phyloP scores from a whole-genome alignment of 2,888 invertebrate species.

The Sclerodermus sp. region DNA sequence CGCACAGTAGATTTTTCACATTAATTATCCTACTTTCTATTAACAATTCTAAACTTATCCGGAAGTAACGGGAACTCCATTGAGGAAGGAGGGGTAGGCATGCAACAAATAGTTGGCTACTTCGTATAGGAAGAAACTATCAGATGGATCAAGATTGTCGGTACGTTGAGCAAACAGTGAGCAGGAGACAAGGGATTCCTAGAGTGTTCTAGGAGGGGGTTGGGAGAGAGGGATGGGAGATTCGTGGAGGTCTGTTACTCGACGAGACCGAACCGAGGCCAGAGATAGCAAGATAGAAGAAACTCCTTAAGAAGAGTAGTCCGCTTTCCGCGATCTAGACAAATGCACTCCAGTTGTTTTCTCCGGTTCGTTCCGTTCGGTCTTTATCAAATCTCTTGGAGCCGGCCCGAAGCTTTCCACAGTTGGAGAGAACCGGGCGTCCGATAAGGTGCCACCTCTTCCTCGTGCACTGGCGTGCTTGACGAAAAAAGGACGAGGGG shows the following conservation, averaged over 20 bases:
- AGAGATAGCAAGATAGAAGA: conserved; percentile 47
- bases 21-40: too few relatives aligned
- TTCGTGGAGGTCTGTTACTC: conserved; percentile 34
- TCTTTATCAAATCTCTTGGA: conserved; percentile 47
- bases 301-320: conserved; percentile 50
- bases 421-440: conserved; percentile 26
- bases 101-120: neutral
- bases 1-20: too few relatives aligned
- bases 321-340: conserved; percentile 48
- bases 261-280: conserved; percentile 28
- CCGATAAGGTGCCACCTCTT: conserved; percentile 34
- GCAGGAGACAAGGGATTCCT: neutral
- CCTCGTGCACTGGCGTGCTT: conserved; percentile 29
- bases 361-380: conserved; percentile 42
- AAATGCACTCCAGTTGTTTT: conserved; percentile 53
- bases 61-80: neutral
- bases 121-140: conserved; percentile 12
- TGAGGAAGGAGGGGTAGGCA: too few relatives aligned
- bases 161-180: conserved; percentile 8
- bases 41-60: neutral
- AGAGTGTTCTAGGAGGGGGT: conserved; percentile 6
- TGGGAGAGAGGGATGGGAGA: conserved; percentile 6
- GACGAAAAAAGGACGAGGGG: conserved; percentile 36
- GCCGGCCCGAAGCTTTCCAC: conserved; percentile 34
- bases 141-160: conserved; percentile 12